phyloP scores from a whole-genome alignment of 2,797 vertebrate species.

The Hydrocynus forskahlii region DNA sequence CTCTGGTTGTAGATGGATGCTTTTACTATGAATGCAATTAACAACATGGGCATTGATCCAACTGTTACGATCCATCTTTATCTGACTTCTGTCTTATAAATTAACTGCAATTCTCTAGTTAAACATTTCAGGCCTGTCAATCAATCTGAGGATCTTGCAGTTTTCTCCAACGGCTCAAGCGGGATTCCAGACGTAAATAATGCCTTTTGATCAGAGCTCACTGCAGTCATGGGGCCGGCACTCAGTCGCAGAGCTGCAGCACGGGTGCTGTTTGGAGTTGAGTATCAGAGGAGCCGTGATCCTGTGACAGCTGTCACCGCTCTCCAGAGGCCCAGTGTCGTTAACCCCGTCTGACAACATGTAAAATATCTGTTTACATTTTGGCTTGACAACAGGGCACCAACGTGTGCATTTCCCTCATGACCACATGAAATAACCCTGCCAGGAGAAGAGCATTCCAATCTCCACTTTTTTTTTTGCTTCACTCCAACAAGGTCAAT shows the following conservation, averaged over 20 bases:
- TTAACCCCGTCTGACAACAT: conserved; percentile 69
- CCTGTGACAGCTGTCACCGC: conserved; percentile 57
- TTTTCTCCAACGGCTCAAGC: conserved; percentile 25
- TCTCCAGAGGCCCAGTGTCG: conserved; percentile 51
- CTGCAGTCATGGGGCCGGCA: neutral
- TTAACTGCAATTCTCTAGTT: conserved; percentile 2
- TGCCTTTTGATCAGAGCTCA: conserved; percentile 41
- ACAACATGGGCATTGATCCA: neutral
- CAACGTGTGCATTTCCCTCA: conserved; percentile 73
- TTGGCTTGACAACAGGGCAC: conserved; percentile 67
- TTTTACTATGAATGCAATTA: neutral
- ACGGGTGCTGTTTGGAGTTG: conserved; percentile 56
- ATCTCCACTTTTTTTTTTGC: conserved; percentile 63
- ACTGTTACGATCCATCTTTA: neutral
- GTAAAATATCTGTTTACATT: conserved; percentile 79
- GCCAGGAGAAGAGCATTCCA: conserved; percentile 71
- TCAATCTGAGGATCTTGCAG: conserved; percentile 31
- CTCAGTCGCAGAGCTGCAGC: conserved; percentile 36
- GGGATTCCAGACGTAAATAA: conserved; percentile 39
- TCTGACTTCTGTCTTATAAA: conserved; percentile 8
- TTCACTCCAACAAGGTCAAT: conserved; percentile 65
- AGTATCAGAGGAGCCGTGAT: conserved; percentile 59
- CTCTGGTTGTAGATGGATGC: neutral
- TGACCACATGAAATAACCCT: conserved; percentile 73
- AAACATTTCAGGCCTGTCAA: conserved; percentile 13